Percentiles rank a stretch among this genome's conserved stretches.
Evolutionary conservation across 2,888 invertebrate species (phyloP).

Genomic region (Mesorhabditis sp.): DNA sequence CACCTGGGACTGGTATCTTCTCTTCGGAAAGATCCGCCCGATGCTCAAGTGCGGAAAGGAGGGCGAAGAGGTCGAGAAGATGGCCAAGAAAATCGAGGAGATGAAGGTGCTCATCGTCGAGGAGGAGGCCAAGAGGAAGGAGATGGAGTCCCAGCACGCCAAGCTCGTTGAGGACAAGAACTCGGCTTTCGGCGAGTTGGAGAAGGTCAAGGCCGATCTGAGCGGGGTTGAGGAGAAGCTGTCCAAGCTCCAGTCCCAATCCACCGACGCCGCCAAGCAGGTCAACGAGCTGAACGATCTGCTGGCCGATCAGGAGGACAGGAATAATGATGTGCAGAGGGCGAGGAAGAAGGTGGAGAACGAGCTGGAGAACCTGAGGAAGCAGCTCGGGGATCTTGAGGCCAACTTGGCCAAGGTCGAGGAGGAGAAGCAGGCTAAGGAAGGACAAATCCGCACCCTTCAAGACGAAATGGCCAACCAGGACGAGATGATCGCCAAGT

Average conservation of each 20-base stretch:
- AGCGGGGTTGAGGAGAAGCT: constrained; percentile 87
- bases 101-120: constrained; percentile 95
- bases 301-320: constrained; percentile 91
- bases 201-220: constrained; percentile 86
- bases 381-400: constrained; percentile 42
- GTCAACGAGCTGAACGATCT: constrained; percentile 91
- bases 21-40: constrained; percentile 86
- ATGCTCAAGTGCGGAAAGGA: constrained; percentile 88
- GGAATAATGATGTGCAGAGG: constrained; percentile 72
- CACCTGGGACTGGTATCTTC: constrained; percentile 84
- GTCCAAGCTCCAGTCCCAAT: constrained; percentile 87
- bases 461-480: constrained; percentile 91
- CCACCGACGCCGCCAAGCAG: constrained; percentile 90
- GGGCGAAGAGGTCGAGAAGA: constrained; percentile 98
- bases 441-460: constrained; percentile 34
- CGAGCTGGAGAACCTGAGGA: constrained; percentile 15
- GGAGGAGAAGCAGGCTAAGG: constrained; percentile 43
- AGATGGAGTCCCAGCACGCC: constrained; percentile 72
- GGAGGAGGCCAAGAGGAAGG: constrained; percentile 93
- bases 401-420: constrained; percentile 38
- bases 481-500: constrained; percentile 74
- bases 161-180: constrained; percentile 13
- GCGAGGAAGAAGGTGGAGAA: constrained; percentile 66
- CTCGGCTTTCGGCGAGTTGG: constrained; percentile 77
- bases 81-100: constrained; percentile 74